A percentile compares a stretch with the other conserved stretches of the same genome.
phyloP scores from a whole-genome alignment of 2,797 vertebrate species.

The Orientallactaga sibirica region DNA sequence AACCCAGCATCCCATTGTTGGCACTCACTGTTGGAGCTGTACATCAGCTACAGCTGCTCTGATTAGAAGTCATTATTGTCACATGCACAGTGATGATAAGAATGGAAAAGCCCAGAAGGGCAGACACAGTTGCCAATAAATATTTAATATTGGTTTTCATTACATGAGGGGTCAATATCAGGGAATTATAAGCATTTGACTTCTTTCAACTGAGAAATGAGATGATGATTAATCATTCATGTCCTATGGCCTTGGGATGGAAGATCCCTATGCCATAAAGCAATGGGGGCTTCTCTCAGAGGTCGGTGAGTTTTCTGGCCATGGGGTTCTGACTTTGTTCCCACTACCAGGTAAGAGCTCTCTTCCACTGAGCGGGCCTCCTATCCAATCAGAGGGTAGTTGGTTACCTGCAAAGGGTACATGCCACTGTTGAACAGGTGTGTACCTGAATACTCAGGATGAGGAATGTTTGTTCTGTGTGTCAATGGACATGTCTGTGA shows the following conservation, averaged over 20 bases:
- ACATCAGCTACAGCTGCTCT: not conserved
- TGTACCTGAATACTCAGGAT: not conserved
- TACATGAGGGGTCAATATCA: not conserved
- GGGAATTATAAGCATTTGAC: not conserved
- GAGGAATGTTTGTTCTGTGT: not conserved
- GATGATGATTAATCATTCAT: not conserved
- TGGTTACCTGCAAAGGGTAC: too few species aligned
- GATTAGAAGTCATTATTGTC: not conserved
- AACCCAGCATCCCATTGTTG: not conserved
- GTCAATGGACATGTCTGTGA: conserved; percentile 14
- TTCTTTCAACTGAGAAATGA: conserved; percentile 1
- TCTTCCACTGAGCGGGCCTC: too few species aligned
- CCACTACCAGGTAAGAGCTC: too few species aligned
- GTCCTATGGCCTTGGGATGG: not conserved
- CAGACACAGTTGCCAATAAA: not conserved
- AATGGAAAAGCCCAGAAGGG: not conserved
- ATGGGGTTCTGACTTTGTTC: too few species aligned
- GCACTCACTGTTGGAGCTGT: not conserved
- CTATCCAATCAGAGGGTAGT: too few species aligned
- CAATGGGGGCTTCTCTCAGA: not conserved
- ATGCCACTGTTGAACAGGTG: too few species aligned
- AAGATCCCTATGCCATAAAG: not conserved
- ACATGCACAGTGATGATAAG: not conserved
- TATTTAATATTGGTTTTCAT: not conserved
- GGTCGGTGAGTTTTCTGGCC: too few species aligned